A percentile compares a stretch with the other conserved stretches of the same genome.
These are phyloP conservation scores for Glaucopsyche alexis DNA, from an alignment of 2,888 invertebrate species.

Conservation along the genomic window DNA sequence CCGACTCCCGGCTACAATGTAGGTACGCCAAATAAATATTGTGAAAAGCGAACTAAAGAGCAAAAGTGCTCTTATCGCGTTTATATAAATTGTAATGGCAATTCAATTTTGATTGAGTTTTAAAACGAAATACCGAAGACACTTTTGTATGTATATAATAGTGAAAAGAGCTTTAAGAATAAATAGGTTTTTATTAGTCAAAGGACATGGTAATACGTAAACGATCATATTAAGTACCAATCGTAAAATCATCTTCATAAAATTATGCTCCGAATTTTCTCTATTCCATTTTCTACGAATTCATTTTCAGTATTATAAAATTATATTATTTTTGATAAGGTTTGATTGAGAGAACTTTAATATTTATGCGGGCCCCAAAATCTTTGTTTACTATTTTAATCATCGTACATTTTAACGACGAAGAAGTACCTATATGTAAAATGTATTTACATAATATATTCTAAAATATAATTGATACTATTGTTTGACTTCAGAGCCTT, in stretches of 20 bases:
- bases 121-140: too few relatives aligned
- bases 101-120: too few relatives aligned
- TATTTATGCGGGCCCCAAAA: conserved; percentile 1
- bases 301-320: conserved; percentile 13
- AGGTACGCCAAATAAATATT: neutral
- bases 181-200: too few relatives aligned
- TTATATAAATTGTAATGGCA: too few relatives aligned
- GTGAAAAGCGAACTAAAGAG: neutral
- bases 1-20: neutral
- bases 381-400: conserved; percentile 3
- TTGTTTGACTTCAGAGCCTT: too few relatives aligned
- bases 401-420: neutral
- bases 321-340: conserved; percentile 6
- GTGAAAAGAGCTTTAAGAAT: too few relatives aligned
- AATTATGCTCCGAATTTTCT: neutral
- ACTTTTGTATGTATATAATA: too few relatives aligned
- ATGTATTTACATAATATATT: too few relatives aligned
- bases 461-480: too few relatives aligned
- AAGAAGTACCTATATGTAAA: too few relatives aligned
- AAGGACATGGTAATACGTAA: neutral
- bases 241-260: neutral
- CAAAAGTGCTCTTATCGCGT: too few relatives aligned
- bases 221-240: too few relatives aligned
- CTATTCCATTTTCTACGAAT: neutral
- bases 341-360: neutral